Percentiles rank a stretch among this genome's conserved stretches.
Conservation (phyloP, 2,888 invertebrate genomes). For the Mythimna lalbum region DNA sequence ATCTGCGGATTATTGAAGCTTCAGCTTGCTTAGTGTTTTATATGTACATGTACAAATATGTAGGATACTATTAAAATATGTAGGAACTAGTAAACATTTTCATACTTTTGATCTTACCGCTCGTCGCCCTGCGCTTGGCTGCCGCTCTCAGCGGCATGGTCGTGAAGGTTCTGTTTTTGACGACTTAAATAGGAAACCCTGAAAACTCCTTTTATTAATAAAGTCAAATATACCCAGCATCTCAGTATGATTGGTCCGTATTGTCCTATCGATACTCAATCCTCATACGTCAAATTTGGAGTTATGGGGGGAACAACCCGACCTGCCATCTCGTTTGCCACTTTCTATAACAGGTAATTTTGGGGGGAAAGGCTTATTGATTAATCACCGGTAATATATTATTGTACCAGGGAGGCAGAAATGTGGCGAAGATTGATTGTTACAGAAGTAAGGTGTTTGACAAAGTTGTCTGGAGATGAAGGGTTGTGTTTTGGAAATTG, state of each 20-base stretch:
- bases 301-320: constrained; percentile 9
- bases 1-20: no score
- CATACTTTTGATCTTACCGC: no score
- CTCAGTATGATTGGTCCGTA: constrained; percentile 25
- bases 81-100: no score
- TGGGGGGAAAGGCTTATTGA: constrained; percentile 26
- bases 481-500: background rate
- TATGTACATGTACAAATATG: no score
- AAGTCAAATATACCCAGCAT: constrained; percentile 8
- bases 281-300: constrained; percentile 17
- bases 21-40: no score
- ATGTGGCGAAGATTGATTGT: constrained; percentile 24
- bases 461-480: constrained; percentile 6
- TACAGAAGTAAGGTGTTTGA: constrained; percentile 10
- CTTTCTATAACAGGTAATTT: constrained; percentile 1
- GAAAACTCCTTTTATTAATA: background rate
- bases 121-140: no score
- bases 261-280: constrained; percentile 20
- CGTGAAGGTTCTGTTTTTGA: no score
- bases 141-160: no score
- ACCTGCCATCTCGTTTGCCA: constrained; percentile 10
- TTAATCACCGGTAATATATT: constrained; percentile 33
- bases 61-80: no score
- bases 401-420: constrained; percentile 31
- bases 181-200: no score